These are phyloP conservation scores for Syrista parreyssii DNA, from an alignment of 2,888 invertebrate species.

Conservation along the genomic window DNA sequence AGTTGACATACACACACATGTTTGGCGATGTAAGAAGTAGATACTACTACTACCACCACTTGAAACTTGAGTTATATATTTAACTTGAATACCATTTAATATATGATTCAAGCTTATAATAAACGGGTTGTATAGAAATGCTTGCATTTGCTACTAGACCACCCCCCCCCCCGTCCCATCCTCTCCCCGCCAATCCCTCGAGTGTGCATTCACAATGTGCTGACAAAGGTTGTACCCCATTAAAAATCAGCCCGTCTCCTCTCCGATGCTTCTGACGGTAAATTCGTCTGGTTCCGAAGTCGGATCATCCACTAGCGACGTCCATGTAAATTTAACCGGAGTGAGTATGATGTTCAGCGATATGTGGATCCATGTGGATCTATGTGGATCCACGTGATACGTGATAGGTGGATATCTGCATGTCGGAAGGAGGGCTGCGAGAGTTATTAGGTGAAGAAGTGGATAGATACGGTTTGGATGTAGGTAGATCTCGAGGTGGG, in stretches of 20 bases:
- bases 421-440: not conserved
- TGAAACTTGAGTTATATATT: constrained; percentile 59
- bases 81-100: constrained; percentile 58
- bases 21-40: constrained; percentile 25
- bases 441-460: constrained; percentile 15
- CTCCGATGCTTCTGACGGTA: too few species aligned
- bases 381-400: not conserved
- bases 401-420: not conserved
- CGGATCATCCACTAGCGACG: too few species aligned
- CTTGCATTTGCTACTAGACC: not conserved
- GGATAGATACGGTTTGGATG: constrained; percentile 25
- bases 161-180: not conserved
- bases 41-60: constrained; percentile 28
- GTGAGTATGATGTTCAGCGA: not conserved
- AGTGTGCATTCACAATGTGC: too few species aligned
- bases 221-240: too few species aligned
- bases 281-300: too few species aligned
- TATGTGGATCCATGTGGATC: too few species aligned
- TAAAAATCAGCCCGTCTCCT: too few species aligned
- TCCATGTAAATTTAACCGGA: not conserved
- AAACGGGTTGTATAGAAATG: constrained; percentile 61
- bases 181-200: not conserved
- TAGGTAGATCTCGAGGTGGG: constrained; percentile 29
- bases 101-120: constrained; percentile 62
- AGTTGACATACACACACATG: constrained; percentile 19